A percentile compares a stretch with the other conserved stretches of the same genome.
phyloP scores from a whole-genome alignment of 2,888 invertebrate genomes.

The Heliconius ismenius region DNA sequence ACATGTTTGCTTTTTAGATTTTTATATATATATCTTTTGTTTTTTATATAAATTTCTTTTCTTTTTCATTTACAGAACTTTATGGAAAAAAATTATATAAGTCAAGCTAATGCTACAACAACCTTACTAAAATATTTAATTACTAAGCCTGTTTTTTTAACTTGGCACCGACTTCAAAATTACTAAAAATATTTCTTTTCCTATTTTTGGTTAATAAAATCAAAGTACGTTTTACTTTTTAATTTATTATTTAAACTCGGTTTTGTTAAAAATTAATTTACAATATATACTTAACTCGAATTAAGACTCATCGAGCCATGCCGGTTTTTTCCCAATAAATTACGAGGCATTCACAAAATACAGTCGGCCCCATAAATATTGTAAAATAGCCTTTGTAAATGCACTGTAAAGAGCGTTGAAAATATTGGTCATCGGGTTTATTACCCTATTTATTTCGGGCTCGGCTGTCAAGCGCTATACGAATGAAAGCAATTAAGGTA shows the following conservation, averaged over 20 bases:
- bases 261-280: not conserved
- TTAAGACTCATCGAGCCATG: not conserved
- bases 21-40: not conserved
- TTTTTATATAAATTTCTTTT: not conserved
- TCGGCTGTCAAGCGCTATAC: constrained; percentile 32
- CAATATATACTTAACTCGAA: not conserved
- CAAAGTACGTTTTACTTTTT: not conserved
- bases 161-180: too few species aligned
- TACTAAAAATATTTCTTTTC: too few species aligned
- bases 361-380: constrained; percentile 20
- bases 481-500: constrained; percentile 37
- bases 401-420: constrained; percentile 36
- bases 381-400: constrained; percentile 37
- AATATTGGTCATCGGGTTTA: constrained; percentile 38
- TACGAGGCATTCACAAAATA: constrained; percentile 12
- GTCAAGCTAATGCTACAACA: too few species aligned
- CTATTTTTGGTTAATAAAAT: too few species aligned
- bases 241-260: too few species aligned
- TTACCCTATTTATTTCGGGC: constrained; percentile 37
- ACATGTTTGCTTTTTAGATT: not conserved
- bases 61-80: not conserved
- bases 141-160: too few species aligned
- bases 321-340: constrained; percentile 1
- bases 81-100: not conserved
- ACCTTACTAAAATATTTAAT: too few species aligned